Conservation (phyloP, 2,888 invertebrate species). For the Acutogordius australiensis region DNA sequence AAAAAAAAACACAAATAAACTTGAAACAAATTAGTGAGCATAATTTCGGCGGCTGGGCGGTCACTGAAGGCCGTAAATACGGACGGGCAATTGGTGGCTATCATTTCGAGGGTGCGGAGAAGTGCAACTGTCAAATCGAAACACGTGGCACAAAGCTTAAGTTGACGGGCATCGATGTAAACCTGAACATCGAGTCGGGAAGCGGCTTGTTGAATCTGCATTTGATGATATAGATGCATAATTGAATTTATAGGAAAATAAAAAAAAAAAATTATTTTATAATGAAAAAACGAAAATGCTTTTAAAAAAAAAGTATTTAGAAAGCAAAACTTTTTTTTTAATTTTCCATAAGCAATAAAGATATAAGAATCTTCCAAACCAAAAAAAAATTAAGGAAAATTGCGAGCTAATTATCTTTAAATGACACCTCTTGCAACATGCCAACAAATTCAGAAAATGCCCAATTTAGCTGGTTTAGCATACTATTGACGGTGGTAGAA, state of each 20-base stretch:
- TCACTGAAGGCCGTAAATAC: conserved; percentile 1
- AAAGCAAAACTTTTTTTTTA: too few species aligned
- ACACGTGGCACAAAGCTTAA: conserved; percentile 51
- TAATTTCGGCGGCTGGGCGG: background rate
- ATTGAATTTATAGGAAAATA: too few species aligned
- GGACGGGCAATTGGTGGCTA: conserved; percentile 31
- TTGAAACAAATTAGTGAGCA: background rate
- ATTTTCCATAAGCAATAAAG: too few species aligned
- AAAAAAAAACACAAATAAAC: too few species aligned
- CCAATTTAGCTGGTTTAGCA: conserved; percentile 54
- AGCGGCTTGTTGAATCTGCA: conserved; percentile 35
- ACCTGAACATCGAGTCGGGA: conserved; percentile 29
- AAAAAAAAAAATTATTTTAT: too few species aligned
- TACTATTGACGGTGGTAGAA: conserved; percentile 40
- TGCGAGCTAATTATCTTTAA: too few species aligned
- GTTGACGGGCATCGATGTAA: conserved; percentile 41
- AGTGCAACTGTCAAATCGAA: conserved; percentile 48
- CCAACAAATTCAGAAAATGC: conserved; percentile 57
- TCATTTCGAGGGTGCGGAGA: conserved; percentile 49
- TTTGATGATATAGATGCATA: too few species aligned
- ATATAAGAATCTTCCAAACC: too few species aligned
- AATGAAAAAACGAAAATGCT: too few species aligned
- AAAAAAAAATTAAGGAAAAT: too few species aligned
- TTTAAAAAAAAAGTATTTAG: too few species aligned
- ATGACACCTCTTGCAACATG: conserved; percentile 42